Evolutionary conservation across 2,888 invertebrate genomes (phyloP).

Genomic region (Limnephilus rhombicus): DNA sequence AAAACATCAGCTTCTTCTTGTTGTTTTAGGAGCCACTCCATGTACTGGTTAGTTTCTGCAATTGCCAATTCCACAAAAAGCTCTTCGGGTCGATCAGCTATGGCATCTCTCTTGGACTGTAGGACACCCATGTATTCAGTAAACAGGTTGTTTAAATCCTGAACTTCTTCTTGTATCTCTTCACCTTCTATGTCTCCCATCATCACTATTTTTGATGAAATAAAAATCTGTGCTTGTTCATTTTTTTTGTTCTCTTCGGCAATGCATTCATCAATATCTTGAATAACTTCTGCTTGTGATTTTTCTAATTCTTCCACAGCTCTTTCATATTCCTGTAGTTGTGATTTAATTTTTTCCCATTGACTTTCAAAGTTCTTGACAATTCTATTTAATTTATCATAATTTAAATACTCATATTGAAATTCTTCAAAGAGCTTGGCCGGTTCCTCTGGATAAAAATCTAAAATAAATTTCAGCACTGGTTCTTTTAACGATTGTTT

Average conservation of each 20-base stretch:
- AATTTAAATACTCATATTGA: constrained; percentile 33
- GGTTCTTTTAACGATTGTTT: constrained; percentile 7
- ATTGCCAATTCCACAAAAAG: constrained; percentile 18
- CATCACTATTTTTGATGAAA: constrained; percentile 10
- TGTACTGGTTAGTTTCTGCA: constrained; percentile 37
- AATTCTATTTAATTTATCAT: constrained; percentile 38
- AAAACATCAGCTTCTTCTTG: constrained; percentile 8
- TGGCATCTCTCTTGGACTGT: constrained; percentile 25
- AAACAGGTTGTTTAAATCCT: constrained; percentile 12
- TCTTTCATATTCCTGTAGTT: constrained; percentile 42
- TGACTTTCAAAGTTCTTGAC: constrained; percentile 33
- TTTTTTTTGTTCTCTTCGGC: constrained; percentile 36
- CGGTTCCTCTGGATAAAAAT: constrained; percentile 44
- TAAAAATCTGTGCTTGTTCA: constrained; percentile 18
- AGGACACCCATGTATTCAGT: constrained; percentile 26
- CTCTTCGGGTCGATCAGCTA: constrained; percentile 37
- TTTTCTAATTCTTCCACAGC: constrained; percentile 20
- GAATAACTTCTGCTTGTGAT: constrained; percentile 38
- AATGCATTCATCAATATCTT: constrained; percentile 43
- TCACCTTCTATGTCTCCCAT: constrained; percentile 12
- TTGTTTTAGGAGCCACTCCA: constrained; percentile 36
- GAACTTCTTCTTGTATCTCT: constrained; percentile 31
- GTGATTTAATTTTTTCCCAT: constrained; percentile 39
- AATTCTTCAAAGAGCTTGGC: constrained; percentile 34
- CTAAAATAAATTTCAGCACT: constrained; percentile 40